phyloP scores from a whole-genome alignment of 2,113 vertebrate species.

The Reinhardtius hippoglossoides region DNA sequence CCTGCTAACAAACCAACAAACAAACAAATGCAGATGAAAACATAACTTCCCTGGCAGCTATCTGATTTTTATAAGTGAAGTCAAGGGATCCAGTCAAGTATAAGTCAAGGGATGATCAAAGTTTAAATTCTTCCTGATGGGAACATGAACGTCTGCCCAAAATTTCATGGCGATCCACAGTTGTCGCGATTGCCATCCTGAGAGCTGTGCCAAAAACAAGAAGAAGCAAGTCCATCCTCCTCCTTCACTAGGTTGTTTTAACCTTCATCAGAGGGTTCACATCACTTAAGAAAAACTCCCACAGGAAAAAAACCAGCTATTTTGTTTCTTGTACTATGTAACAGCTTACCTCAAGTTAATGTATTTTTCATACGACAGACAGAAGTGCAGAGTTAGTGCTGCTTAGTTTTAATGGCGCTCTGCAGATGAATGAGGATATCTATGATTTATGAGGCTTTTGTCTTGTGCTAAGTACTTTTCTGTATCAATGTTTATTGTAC shows the following conservation, averaged over 20 bases:
- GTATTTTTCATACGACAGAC: slow-evolving; percentile 55
- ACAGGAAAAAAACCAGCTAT: background rate
- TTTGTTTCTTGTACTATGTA: slow-evolving; percentile 38
- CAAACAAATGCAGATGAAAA: no score
- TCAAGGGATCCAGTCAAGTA: no score
- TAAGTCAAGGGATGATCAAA: no score
- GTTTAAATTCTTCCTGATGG: no score
- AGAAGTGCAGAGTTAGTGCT: slow-evolving; percentile 36
- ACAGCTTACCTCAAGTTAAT: slow-evolving; percentile 34
- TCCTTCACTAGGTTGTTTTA: background rate
- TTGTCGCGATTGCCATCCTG: background rate
- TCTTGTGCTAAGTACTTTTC: slow-evolving; percentile 33
- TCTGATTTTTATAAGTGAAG: no score
- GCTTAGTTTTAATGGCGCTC: slow-evolving; percentile 46
- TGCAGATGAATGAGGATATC: slow-evolving; percentile 40
- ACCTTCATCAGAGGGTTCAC: slow-evolving; percentile 1
- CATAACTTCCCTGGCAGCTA: no score
- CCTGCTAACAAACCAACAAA: no score
- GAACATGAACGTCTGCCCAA: background rate
- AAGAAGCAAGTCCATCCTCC: background rate
- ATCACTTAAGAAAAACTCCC: background rate
- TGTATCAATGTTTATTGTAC: slow-evolving; percentile 48
- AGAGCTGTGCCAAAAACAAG: background rate
- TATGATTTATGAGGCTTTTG: slow-evolving; percentile 54
- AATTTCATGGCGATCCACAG: background rate